Base-by-base conservation (phyloP, 2,888 invertebrate species). In the Pachymerium ferrugineum region DNA sequence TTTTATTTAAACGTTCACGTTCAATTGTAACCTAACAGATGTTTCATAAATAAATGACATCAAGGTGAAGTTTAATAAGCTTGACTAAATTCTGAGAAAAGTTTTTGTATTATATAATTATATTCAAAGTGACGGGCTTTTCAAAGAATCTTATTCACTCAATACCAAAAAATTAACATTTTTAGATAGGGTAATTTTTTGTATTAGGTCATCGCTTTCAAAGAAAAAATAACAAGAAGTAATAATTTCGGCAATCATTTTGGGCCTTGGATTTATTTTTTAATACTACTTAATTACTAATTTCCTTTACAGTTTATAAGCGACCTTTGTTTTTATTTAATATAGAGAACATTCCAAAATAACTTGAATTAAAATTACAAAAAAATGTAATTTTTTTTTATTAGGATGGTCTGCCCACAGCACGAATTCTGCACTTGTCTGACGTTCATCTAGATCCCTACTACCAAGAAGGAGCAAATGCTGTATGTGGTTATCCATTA, bases 401-500 rank as follows among this genome's bases (percentile, higher is more conserved):
- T 62, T 77, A 85, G 81, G 88, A 28, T n/a, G 67, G 67, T 8
- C 30, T 90, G 0, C 91, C 92, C 5, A 89, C 89, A 35, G 92
- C 94, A 82, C 94, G 95, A 85, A 94, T 97, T n/a, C 86, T 98
- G 8, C 97, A 98, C 81, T 86, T 98, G 77, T 94, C 96, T 0
- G 98, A 98, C 82, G 94, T 97, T 0, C 98, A 98, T 83, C 92
- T 92, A 80, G 98, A 98, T 84, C 93, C 94, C 0, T 91, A 93
- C 80, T 98, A 98, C 81, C 88, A 90, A 76, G 92, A 92, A 10
- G 84, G 84, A 77, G 88, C 92, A 6, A 95, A 96, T 81, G 96
- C 96, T 0, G 91, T 94, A 77, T 98, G 97, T 82, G 90, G 91
- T 76, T 94, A 97, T 81, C 97, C 97, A 0, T 85, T 97, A 1